phyloP scores from a whole-genome alignment of 2,113 vertebrate genomes.

The Edolisoma coerulescens region DNA sequence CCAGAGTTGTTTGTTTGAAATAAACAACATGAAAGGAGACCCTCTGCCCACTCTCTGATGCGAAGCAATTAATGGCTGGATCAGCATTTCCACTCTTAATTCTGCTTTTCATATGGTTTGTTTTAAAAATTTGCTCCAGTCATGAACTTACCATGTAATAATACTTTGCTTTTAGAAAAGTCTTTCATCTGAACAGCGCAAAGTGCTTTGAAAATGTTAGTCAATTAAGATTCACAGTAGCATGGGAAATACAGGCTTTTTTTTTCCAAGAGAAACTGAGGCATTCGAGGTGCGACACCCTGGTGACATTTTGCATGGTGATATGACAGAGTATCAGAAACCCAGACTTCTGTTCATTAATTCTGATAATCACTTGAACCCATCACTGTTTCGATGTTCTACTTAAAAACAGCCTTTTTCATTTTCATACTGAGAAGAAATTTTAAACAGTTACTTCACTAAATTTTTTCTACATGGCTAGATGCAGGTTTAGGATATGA shows the following conservation, averaged over 20 bases:
- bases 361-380: background rate
- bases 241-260: background rate
- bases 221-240: background rate
- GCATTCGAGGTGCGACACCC: background rate
- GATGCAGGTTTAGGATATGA: background rate
- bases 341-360: background rate
- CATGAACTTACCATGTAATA: background rate
- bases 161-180: background rate
- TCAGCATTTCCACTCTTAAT: constrained; percentile 33
- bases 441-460: background rate
- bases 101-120: constrained; percentile 46
- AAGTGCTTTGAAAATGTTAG: constrained; percentile 5
- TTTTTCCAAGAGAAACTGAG: background rate
- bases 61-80: constrained; percentile 2
- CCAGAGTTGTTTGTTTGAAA: constrained; percentile 47
- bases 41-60: background rate
- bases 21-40: constrained; percentile 41
- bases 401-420: background rate
- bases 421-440: background rate
- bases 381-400: background rate
- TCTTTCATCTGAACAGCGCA: constrained; percentile 27
- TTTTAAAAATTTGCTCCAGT: constrained; percentile 51
- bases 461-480: background rate
- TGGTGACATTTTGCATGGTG: background rate
- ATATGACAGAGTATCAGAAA: background rate